phyloP scores from a whole-genome alignment of 1,140 invertebrate species.

The Carposina sasakii region DNA sequence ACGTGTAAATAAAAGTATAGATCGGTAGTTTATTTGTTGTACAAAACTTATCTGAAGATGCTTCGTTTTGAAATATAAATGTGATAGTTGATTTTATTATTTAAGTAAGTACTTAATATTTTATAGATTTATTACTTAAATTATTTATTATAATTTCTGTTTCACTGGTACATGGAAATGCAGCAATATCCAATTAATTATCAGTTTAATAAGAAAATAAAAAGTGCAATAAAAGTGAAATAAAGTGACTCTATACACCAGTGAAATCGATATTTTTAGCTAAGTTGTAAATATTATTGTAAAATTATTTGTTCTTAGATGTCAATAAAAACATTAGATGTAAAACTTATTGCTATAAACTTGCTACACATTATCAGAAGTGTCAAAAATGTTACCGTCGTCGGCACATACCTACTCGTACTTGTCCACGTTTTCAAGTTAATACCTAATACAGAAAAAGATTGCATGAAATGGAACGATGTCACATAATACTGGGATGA shows the following conservation, averaged over 20 bases:
- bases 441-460: too few species aligned
- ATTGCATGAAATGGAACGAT: too few species aligned
- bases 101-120: slow-evolving; percentile 70
- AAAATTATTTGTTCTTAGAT: too few species aligned
- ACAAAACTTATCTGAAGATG: slow-evolving; percentile 57
- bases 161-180: slow-evolving; percentile 30
- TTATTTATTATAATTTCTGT: slow-evolving; percentile 58
- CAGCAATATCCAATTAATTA: neutral
- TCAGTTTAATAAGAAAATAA: neutral
- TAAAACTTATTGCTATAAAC: too few species aligned
- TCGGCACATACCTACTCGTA: too few species aligned
- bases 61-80: slow-evolving; percentile 60
- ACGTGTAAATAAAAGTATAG: slow-evolving; percentile 40
- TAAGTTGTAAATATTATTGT: slow-evolving; percentile 33
- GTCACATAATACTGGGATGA: too few species aligned
- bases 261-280: slow-evolving; percentile 10
- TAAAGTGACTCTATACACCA: slow-evolving; percentile 20
- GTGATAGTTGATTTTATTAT: slow-evolving; percentile 68
- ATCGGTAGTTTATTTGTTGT: slow-evolving; percentile 35
- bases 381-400: too few species aligned
- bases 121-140: slow-evolving; percentile 63
- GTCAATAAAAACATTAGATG: too few species aligned
- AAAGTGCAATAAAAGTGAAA: slow-evolving; percentile 11
- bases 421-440: too few species aligned
- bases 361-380: too few species aligned